phyloP scores from a whole-genome alignment of 2,797 vertebrate species.

The Tiaroga cobitis region DNA sequence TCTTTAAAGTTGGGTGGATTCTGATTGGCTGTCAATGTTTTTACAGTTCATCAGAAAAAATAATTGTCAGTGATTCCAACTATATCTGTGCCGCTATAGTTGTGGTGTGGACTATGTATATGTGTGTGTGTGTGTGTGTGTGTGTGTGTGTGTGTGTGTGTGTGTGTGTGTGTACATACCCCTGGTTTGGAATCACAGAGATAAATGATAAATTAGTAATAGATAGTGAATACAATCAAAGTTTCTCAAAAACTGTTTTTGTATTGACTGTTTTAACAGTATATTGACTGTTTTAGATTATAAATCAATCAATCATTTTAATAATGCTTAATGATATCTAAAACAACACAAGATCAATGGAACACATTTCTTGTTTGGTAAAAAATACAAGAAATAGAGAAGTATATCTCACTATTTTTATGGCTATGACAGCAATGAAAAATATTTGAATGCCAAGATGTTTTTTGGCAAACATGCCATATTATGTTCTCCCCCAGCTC shows the following conservation, averaged over 20 bases:
- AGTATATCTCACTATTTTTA: constrained; percentile 21
- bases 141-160: too few relatives aligned
- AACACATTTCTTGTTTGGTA: constrained; percentile 10
- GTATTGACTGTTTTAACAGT: not conserved
- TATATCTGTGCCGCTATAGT: not conserved
- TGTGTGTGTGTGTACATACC: too few relatives aligned
- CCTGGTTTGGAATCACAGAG: not conserved
- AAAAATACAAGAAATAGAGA: constrained; percentile 4
- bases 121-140: too few relatives aligned
- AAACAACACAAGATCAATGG: constrained; percentile 17
- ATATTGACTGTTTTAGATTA: not conserved
- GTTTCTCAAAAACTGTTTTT: not conserved
- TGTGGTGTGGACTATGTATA: not conserved
- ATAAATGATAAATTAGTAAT: constrained; percentile 27
- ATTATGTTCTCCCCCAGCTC: constrained; percentile 42
- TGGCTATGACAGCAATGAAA: constrained; percentile 35
- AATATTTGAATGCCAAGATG: constrained; percentile 4
- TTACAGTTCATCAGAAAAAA: too few relatives aligned
- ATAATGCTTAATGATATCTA: not conserved
- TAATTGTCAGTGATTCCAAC: not conserved
- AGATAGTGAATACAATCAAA: not conserved
- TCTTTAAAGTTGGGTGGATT: too few relatives aligned
- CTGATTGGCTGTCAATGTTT: too few relatives aligned
- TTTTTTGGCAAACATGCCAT: constrained; percentile 45
- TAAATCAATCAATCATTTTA: not conserved